phyloP scores from a whole-genome alignment of 2,113 vertebrate species.

The Trichomycterus rosablanca region DNA sequence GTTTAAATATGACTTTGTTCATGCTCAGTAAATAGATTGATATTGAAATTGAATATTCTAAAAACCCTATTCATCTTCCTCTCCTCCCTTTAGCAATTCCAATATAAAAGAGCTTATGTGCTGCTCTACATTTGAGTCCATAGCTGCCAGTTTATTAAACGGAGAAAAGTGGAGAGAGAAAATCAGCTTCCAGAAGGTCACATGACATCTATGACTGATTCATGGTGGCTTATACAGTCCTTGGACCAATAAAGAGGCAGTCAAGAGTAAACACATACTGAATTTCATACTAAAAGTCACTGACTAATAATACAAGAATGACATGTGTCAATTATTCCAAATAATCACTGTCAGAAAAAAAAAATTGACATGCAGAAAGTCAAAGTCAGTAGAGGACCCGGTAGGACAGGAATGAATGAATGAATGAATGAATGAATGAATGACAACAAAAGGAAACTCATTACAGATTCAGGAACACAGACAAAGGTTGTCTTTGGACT shows the following conservation, averaged over 20 bases:
- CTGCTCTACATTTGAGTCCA: conserved; percentile 57
- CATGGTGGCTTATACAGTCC: conserved; percentile 56
- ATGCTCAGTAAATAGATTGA: conserved; percentile 1
- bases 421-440: neutral
- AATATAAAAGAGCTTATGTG: conserved; percentile 54
- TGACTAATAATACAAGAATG: too few species aligned
- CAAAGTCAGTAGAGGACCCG: neutral
- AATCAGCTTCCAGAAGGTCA: conserved; percentile 62
- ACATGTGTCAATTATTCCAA: too few species aligned
- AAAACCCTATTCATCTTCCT: neutral
- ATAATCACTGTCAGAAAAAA: too few species aligned
- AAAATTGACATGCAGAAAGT: too few species aligned
- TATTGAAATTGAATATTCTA: neutral
- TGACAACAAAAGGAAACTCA: too few species aligned
- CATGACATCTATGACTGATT: conserved; percentile 57
- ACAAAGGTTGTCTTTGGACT: too few species aligned
- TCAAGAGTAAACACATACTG: too few species aligned
- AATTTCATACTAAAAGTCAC: too few species aligned
- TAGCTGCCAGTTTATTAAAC: conserved; percentile 64
- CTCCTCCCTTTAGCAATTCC: conserved; percentile 22
- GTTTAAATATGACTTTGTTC: neutral
- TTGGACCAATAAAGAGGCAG: conserved; percentile 51
- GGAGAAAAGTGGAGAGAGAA: conserved; percentile 62
- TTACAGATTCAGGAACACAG: too few species aligned
- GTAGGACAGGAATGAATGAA: neutral